Evolutionary conservation across 1,140 invertebrate genomes (phyloP).

Genomic region (Calycopis cecrops): DNA sequence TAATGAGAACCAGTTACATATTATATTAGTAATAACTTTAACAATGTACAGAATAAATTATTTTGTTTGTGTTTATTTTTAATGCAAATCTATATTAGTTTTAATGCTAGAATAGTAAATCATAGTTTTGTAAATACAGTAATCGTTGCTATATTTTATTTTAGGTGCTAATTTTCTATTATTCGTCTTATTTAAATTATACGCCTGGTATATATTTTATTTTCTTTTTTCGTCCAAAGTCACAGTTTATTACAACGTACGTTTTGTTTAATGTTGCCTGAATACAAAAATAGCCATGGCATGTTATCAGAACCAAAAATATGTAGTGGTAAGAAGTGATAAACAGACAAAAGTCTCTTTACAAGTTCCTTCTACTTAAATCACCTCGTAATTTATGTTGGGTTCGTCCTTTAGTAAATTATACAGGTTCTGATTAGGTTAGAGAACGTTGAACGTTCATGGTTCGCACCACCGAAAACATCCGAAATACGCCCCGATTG

Average conservation of each 20-base stretch:
- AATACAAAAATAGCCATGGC: constrained; percentile 21
- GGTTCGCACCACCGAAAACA: constrained; percentile 58
- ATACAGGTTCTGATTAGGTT: constrained; percentile 76
- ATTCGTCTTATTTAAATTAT: constrained; percentile 35
- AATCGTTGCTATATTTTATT: constrained; percentile 59
- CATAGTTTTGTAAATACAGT: constrained; percentile 63
- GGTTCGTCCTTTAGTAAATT: constrained; percentile 69
- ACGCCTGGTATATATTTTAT: constrained; percentile 29
- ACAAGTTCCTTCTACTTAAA: constrained; percentile 71
- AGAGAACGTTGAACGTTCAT: constrained; percentile 51
- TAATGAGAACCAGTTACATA: constrained; percentile 46
- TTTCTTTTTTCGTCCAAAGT: constrained; percentile 30
- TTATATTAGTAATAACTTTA: constrained; percentile 31
- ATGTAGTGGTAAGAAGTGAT: constrained; percentile 66
- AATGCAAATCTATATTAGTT: constrained; percentile 60
- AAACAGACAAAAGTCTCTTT: constrained; percentile 45
- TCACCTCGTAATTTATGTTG: constrained; percentile 76
- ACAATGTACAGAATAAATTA: constrained; percentile 69
- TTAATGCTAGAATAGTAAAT: constrained; percentile 56
- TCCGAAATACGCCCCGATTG: constrained; percentile 50
- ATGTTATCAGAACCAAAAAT: constrained; percentile 67
- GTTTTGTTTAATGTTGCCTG: constrained; percentile 17
- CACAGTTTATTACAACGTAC: constrained; percentile 41
- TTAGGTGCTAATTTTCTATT: constrained; percentile 64
- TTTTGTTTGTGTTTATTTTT: constrained; percentile 63